Evolutionary conservation across 2,113 vertebrate species (phyloP), one percentile per base, ranked within the genome.

Genomic region (Tamias sibiricus): DNA sequence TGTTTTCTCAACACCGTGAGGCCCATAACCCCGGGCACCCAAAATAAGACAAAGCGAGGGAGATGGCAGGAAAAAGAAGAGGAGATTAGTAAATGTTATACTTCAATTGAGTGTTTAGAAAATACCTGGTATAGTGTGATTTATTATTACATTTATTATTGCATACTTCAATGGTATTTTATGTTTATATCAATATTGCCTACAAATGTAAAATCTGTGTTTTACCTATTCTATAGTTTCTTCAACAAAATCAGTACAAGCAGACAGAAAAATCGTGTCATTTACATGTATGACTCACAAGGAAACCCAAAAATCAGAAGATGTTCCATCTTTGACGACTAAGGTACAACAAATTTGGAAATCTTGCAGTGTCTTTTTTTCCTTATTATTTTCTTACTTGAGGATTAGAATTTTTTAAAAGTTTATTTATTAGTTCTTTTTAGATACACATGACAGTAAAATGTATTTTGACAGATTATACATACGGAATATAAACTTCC

Each of bases 211-310:
- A 87, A 57, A 26, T 57, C 30, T 76, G 30, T 72, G 49, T 75
- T 81, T 81, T 20, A 49, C 69, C 77, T 85, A 68, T 98, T 94
- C 92, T 95, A 69, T 40, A 99, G 98, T 95, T 98, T 87, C 91
- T 94, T 97, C 96, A 91, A 98, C 96, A 68, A 98, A 96, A 84
- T 96, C 98, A 47, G 93, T 98, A 42, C 98, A 98, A 98, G 98
- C 93, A 93, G 98, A 98, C 86, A 96, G 96, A 95, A 93, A 82
- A 80, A 98, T n/a, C 42, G 94, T 96, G 54, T 84, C 68, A n/a
- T 42, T 96, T 26, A 79, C 81, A 80, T 94, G 62, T 69, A 17
- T 95, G 90, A 80, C 89, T 80, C 95, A 97, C 88, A 80, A 97
- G 66, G 95, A 90, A 87, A 97, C 95, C 44, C 96, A 96, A 35